Base-by-base conservation (phyloP, 2,797 vertebrate species). In the Alosa sapidissima region DNA sequence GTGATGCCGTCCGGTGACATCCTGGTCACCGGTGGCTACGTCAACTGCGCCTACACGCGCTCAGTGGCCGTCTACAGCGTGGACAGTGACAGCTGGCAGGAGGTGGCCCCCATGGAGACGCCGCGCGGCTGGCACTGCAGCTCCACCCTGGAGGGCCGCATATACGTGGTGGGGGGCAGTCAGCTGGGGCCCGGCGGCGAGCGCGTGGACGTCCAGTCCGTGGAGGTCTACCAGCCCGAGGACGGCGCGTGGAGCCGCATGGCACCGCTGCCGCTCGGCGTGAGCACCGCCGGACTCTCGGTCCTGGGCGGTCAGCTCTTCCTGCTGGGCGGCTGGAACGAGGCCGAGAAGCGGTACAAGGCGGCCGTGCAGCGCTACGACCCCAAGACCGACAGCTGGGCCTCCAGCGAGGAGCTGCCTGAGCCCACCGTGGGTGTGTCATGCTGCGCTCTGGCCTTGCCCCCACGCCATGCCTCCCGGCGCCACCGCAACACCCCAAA, bases 121-220 rank as follows among this genome's bases (percentile, higher is more conserved):
- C 95, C 96, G 1, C 92, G 96, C 0, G 97, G 96, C 47, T 97
- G 97, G 97, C 96, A 97, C 92, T 96, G 96, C 78, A 94, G 95
- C 0, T 86, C 94, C 86, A 88, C 93, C 0, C 85, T 95, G 0
- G 94, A 90, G 0, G 90, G 92, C 0, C 92, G 92, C 52, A 96
- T 94, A 2, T 97, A 96, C 0, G 95, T 97, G 81, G 93, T 96
- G 45, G 96, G 96, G 21, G 96, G 96, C 0, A 97, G 97, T 89
- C 96, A 96, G 91, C 93, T 97, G 87, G 96, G 96, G 3, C 92
- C 95, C 0, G 89, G 94, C 0, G 95, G 96, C 0, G 94, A 97
- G 92, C 91, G 94, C 2, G 94, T 96, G 83, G 97, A 97, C 1
- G 95, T 97, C 85, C 90, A 94, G 48, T 90, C 94, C 0, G 91